phyloP scores from a whole-genome alignment of 2,113 vertebrate genomes.

The Telmatochromis sp. region DNA sequence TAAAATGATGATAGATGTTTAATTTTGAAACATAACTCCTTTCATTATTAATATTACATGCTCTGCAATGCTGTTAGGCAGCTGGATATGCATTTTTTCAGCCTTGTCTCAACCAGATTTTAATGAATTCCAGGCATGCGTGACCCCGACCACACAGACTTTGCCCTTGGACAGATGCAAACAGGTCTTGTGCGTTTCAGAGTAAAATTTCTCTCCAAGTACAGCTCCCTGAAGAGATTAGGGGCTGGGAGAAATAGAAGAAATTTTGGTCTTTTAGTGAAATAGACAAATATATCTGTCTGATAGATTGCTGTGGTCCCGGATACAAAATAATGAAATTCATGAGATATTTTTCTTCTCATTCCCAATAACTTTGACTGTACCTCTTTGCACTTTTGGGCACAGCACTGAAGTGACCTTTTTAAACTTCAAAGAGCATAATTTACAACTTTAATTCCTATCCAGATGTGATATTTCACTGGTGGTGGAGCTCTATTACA shows the following conservation, averaged over 20 bases:
- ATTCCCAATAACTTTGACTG: not conserved
- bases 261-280: not conserved
- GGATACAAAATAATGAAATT: slow-evolving; percentile 42
- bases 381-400: not conserved
- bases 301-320: not conserved
- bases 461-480: not conserved
- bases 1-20: not conserved
- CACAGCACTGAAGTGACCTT: not conserved
- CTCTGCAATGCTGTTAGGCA: not conserved
- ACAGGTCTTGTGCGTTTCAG: not conserved
- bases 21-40: not conserved
- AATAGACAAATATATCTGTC: not conserved
- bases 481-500: not conserved
- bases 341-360: slow-evolving; percentile 9
- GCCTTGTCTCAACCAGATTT: not conserved
- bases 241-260: not conserved
- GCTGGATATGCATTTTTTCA: not conserved
- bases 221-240: not conserved
- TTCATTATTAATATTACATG: not conserved
- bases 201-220: not conserved
- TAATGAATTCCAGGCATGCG: slow-evolving; percentile 45
- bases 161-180: slow-evolving; percentile 40
- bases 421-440: not conserved
- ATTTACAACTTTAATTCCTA: not conserved
- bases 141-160: slow-evolving; percentile 23